Evolutionary conservation across 2,888 invertebrate genomes (phyloP).

Genomic region (Caenorhabditis doughertyi): DNA sequence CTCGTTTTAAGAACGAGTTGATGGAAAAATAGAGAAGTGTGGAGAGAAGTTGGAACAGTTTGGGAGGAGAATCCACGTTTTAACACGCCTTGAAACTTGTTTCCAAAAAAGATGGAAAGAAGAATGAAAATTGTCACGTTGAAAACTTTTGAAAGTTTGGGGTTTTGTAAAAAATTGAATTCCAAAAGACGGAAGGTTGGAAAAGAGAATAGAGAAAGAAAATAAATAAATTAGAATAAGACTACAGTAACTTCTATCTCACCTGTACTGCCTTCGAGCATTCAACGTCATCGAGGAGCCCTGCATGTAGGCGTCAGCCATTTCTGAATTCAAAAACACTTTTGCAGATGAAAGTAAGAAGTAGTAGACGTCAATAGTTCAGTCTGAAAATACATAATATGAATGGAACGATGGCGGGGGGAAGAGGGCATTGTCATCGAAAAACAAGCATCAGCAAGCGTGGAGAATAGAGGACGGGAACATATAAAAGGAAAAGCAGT

Average conservation of each 20-base stretch:
- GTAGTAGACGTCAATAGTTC: slow-evolving; percentile 32
- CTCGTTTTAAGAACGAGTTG: neutral
- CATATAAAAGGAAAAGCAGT: slow-evolving; percentile 13
- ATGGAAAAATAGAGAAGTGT: neutral
- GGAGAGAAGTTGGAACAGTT: too few species aligned
- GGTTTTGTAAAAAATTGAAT: neutral
- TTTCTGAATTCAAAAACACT: too few species aligned
- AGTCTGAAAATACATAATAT: slow-evolving; percentile 24
- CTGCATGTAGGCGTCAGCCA: slow-evolving; percentile 28
- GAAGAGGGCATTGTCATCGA: slow-evolving; percentile 35
- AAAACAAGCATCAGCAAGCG: slow-evolving; percentile 12
- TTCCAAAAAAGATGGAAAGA: neutral
- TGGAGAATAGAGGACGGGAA: slow-evolving; percentile 4
- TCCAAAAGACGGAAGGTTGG: slow-evolving; percentile 8
- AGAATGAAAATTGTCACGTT: neutral
- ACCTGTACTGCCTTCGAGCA: slow-evolving; percentile 40
- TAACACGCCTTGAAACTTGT: too few species aligned
- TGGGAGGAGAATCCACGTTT: too few species aligned
- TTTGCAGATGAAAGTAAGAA: neutral
- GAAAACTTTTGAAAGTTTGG: neutral
- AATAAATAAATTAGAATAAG: neutral
- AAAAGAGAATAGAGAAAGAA: neutral
- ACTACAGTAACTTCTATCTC: neutral
- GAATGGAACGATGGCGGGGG: neutral
- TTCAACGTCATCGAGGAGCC: slow-evolving; percentile 20